Percentiles rank a stretch among this genome's conserved stretches.
phyloP scores from a whole-genome alignment of 1,140 invertebrate species.

The Ostrea denselamellosa region DNA sequence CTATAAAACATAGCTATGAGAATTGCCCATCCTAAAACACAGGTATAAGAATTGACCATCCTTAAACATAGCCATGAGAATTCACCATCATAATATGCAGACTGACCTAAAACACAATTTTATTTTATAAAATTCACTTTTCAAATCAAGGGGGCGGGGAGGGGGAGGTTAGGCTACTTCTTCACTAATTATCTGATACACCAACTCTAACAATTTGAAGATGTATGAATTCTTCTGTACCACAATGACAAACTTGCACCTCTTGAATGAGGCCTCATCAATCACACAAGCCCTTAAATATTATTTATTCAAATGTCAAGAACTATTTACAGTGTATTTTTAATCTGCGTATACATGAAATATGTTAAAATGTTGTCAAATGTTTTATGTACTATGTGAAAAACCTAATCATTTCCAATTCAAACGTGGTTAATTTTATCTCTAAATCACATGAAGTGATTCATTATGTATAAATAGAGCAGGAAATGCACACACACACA shows the following conservation, averaged over 20 bases:
- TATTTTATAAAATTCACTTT: too few relatives aligned
- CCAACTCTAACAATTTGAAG: too few relatives aligned
- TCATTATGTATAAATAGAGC: constrained; percentile 3
- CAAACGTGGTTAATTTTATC: neutral
- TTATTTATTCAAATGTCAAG: constrained; percentile 16
- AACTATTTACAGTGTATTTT: neutral
- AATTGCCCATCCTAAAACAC: too few relatives aligned
- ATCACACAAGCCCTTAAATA: neutral
- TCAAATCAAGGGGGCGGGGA: too few relatives aligned
- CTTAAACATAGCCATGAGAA: too few relatives aligned
- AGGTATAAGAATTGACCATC: too few relatives aligned
- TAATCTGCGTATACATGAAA: constrained; percentile 20
- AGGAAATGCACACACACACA: neutral
- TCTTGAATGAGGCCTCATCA: neutral
- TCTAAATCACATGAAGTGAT: neutral
- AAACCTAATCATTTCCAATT: constrained; percentile 28
- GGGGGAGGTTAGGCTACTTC: too few relatives aligned
- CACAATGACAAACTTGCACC: neutral
- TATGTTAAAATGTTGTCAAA: constrained; percentile 33
- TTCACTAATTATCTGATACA: too few relatives aligned
- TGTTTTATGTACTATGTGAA: constrained; percentile 26
- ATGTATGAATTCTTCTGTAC: too few relatives aligned
- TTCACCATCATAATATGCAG: too few relatives aligned
- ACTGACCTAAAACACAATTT: too few relatives aligned
- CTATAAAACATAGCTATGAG: too few relatives aligned